Evolutionary conservation across 2,888 invertebrate species (phyloP).

Genomic region (Chalcosyrphus nemorum): DNA sequence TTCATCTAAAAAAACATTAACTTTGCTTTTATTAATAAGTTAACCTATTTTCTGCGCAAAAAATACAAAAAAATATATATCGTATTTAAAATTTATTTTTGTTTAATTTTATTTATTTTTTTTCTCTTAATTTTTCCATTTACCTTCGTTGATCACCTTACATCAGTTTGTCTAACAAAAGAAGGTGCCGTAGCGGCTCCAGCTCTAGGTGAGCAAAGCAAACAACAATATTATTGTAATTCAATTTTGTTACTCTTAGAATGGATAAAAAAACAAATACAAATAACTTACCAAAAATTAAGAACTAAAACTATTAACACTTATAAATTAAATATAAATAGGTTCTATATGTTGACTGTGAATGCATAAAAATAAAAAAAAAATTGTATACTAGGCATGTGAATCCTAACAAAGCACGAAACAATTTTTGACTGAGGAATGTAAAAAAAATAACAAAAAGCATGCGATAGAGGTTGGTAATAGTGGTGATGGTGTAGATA

Average conservation of each 20-base stretch:
- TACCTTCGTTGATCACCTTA: constrained; percentile 73
- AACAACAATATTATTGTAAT: constrained; percentile 73
- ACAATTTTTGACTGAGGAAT: constrained; percentile 25
- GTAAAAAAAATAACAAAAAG: constrained; percentile 4
- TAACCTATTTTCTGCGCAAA: background rate
- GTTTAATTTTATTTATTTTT: constrained; percentile 59
- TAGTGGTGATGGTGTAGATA: constrained; percentile 13
- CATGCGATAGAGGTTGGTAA: constrained; percentile 4
- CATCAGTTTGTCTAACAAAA: constrained; percentile 81
- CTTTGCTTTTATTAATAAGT: constrained; percentile 10
- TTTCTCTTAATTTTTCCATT: constrained; percentile 58
- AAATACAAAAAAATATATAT: background rate
- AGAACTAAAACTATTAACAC: constrained; percentile 40
- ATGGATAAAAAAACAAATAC: constrained; percentile 51
- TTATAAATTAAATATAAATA: constrained; percentile 17
- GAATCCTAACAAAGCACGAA: constrained; percentile 40
- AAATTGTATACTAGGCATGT: constrained; percentile 50
- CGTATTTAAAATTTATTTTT: constrained; percentile 32
- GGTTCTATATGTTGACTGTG: constrained; percentile 36
- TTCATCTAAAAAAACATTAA: background rate
- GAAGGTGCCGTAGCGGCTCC: constrained; percentile 82
- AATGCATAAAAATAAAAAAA: constrained; percentile 40
- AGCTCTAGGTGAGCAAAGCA: constrained; percentile 82
- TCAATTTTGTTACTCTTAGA: constrained; percentile 60
- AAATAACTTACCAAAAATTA: constrained; percentile 10